Conservation (phyloP, 2,888 invertebrate genomes). For the Ochropacha duplaris region DNA sequence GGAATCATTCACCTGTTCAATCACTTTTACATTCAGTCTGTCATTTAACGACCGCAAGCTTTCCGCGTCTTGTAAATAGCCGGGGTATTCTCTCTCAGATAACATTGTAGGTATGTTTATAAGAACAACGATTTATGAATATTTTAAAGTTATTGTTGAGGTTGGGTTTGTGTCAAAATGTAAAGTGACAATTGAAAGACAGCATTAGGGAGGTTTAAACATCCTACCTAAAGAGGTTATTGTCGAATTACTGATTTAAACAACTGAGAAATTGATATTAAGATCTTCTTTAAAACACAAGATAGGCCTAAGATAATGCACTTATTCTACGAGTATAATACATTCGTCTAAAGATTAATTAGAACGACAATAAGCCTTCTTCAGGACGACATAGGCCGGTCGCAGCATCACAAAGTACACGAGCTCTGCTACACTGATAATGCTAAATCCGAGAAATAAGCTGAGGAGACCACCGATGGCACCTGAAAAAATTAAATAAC, state of each 20-base stretch:
- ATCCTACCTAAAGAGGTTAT: too few relatives aligned
- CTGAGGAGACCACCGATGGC: conserved; percentile 77
- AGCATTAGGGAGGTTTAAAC: too few relatives aligned
- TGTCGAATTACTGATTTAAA: too few relatives aligned
- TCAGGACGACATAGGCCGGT: conserved; percentile 52
- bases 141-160: neutral
- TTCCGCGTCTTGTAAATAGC: conserved; percentile 40
- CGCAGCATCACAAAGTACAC: conserved; percentile 68
- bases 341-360: neutral
- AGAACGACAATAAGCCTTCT: conserved; percentile 26
- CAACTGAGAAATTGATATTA: too few relatives aligned
- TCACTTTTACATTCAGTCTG: conserved; percentile 54
- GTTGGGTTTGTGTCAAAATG: neutral
- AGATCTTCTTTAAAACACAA: too few relatives aligned
- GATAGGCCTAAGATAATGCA: too few relatives aligned
- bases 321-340: too few relatives aligned
- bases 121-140: neutral
- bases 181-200: too few relatives aligned
- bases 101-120: conserved; percentile 38
- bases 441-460: conserved; percentile 76
- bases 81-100: conserved; percentile 46
- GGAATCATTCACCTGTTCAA: conserved; percentile 60
- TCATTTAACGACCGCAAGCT: conserved; percentile 48
- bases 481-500: conserved; percentile 42
- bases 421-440: conserved; percentile 74